phyloP scores from a whole-genome alignment of 2,888 invertebrate species.

The Erebia aethiops region DNA sequence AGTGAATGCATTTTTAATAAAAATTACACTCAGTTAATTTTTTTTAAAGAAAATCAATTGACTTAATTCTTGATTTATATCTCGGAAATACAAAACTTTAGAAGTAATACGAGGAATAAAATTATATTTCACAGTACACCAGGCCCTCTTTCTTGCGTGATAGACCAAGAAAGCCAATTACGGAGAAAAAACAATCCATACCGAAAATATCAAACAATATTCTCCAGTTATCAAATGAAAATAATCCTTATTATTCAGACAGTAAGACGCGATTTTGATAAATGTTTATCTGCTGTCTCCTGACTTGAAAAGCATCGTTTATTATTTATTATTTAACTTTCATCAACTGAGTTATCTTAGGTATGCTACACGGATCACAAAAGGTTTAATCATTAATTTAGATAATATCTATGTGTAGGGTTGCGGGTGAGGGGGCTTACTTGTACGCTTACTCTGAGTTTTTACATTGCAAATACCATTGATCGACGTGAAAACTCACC shows the following conservation, averaged over 20 bases:
- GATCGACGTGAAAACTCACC: too few species aligned
- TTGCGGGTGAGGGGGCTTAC: too few species aligned
- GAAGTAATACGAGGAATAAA: not conserved
- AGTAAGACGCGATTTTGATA: conserved; percentile 8
- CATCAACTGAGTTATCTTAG: conserved; percentile 7
- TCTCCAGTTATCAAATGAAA: conserved; percentile 9
- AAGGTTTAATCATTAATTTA: too few species aligned
- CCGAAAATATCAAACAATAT: conserved; percentile 43
- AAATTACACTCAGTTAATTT: not conserved
- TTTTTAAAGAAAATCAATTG: not conserved
- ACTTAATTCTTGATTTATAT: not conserved
- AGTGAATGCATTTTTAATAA: too few species aligned
- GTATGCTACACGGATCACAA: too few species aligned
- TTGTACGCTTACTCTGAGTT: too few species aligned
- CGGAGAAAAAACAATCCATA: conserved; percentile 48
- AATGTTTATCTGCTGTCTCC: not conserved
- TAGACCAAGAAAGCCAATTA: conserved; percentile 52
- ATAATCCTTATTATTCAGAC: not conserved
- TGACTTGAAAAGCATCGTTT: conserved; percentile 20
- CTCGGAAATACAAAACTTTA: not conserved
- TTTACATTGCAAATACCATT: too few species aligned
- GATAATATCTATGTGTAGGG: too few species aligned
- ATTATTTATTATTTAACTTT: conserved; percentile 32
- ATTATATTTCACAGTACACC: not conserved
- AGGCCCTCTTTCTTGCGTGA: conserved; percentile 39